Conservation (phyloP, 1,140 invertebrate species). For the Drosophila ogumai region DNA sequence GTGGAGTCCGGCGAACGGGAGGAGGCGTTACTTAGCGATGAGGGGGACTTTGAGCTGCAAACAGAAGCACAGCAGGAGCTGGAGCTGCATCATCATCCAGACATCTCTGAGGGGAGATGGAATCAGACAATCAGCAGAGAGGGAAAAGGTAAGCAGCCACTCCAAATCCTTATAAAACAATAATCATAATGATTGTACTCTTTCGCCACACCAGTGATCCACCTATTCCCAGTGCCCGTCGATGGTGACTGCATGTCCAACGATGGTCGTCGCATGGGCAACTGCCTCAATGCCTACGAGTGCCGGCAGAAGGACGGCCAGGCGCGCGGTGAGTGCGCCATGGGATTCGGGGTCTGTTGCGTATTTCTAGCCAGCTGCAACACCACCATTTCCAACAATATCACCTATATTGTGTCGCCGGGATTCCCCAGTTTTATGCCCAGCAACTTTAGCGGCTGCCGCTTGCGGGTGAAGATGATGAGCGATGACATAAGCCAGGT, state of each 20-base stretch:
- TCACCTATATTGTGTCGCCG: slow-evolving; percentile 94
- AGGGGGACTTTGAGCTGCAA: slow-evolving; percentile 27
- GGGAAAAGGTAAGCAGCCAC: slow-evolving; percentile 47
- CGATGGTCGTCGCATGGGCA: slow-evolving; percentile 89
- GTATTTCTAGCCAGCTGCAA: slow-evolving; percentile 93
- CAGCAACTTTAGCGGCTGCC: slow-evolving; percentile 88
- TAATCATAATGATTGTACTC: not conserved
- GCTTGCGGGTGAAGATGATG: slow-evolving; percentile 89
- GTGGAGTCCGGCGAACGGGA: slow-evolving; percentile 5
- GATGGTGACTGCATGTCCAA: slow-evolving; percentile 91
- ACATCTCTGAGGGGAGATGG: slow-evolving; percentile 1
- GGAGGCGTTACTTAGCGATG: not conserved
- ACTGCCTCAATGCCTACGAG: slow-evolving; percentile 93
- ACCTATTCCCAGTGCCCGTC: slow-evolving; percentile 91
- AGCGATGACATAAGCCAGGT: slow-evolving; percentile 91
- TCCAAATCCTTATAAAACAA: not conserved
- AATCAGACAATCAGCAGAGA: slow-evolving; percentile 31
- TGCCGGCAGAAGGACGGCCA: slow-evolving; percentile 91
- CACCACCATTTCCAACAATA: slow-evolving; percentile 91
- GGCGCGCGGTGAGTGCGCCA: slow-evolving; percentile 91
- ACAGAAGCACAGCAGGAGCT: slow-evolving; percentile 33
- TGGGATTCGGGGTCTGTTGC: slow-evolving; percentile 95
- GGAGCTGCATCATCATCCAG: slow-evolving; percentile 14
- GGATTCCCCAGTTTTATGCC: slow-evolving; percentile 91
- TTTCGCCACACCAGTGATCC: slow-evolving; percentile 55